Conservation (phyloP, 1,140 invertebrate genomes). For the Zaprionus lachaisei region DNA sequence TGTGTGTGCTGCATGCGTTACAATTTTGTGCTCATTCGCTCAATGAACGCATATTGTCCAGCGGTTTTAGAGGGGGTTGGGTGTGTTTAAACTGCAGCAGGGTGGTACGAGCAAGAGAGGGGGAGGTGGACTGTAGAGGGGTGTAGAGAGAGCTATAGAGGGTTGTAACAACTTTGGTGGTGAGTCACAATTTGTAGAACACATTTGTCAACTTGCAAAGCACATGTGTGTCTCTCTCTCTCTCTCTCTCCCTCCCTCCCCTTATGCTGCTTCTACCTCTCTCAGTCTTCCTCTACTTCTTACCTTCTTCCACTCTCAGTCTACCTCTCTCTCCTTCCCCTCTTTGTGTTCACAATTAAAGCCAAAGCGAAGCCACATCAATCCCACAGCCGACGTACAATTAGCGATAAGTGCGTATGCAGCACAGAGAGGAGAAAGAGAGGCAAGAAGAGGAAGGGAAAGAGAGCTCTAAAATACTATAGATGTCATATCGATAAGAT, state of each 20-base stretch:
- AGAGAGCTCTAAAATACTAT: neutral
- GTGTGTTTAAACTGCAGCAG: neutral
- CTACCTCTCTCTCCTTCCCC: neutral
- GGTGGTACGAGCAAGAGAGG: neutral
- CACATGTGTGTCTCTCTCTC: neutral
- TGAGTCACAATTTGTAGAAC: constrained; percentile 43
- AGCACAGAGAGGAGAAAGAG: rapidly evolving
- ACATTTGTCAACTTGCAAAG: neutral
- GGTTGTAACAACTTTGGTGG: constrained; percentile 16
- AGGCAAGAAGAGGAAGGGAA: neutral
- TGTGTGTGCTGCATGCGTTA: constrained; percentile 45
- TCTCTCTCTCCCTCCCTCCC: neutral
- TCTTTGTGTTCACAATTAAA: neutral
- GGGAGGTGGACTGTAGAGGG: neutral
- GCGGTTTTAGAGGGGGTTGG: neutral
- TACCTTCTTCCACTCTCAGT: no score
- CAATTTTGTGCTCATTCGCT: constrained; percentile 64
- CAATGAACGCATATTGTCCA: constrained; percentile 41
- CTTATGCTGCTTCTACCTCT: neutral
- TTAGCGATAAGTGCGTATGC: neutral
- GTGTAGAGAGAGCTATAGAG: neutral
- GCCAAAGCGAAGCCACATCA: constrained; percentile 65
- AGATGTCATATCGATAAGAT: neutral
- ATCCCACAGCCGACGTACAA: constrained; percentile 55
- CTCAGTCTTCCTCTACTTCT: no score